These are phyloP conservation scores for Periplaneta americana DNA, from an alignment of 1,140 invertebrate genomes.

Conservation along the genomic window DNA sequence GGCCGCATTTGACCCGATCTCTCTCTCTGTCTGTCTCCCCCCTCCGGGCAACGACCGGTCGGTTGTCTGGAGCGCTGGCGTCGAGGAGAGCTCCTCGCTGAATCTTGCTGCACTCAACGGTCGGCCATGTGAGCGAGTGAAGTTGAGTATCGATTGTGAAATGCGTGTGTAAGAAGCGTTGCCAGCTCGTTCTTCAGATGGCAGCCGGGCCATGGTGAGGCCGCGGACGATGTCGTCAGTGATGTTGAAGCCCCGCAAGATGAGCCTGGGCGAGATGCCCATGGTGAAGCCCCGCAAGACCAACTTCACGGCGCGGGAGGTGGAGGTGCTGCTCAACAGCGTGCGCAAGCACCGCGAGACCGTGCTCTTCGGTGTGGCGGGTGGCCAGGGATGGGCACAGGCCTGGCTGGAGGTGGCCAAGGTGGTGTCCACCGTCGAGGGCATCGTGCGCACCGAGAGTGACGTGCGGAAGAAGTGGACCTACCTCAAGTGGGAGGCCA, in stretches of 20 bases:
- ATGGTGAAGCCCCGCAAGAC: constrained; percentile 24
- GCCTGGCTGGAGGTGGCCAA: constrained; percentile 27
- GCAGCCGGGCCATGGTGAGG: neutral
- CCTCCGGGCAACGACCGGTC: constrained; percentile 8
- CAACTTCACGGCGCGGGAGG: constrained; percentile 27
- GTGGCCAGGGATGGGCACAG: constrained; percentile 25
- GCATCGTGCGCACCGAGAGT: constrained; percentile 25
- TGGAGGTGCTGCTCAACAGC: constrained; percentile 23
- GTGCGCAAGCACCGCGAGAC: constrained; percentile 23
- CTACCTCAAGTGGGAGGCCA: constrained; percentile 29
- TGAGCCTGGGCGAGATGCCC: neutral
- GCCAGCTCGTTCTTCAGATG: neutral
- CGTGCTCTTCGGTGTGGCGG: constrained; percentile 27
- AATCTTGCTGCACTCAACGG: neutral
- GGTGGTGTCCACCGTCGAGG: constrained; percentile 25
- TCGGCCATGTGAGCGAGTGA: neutral
- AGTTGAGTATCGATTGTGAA: neutral
- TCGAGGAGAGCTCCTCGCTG: neutral
- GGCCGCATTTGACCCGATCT: constrained; percentile 10
- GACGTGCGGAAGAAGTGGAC: constrained; percentile 30
- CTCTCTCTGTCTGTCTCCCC: too few relatives aligned
- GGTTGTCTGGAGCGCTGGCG: constrained; percentile 3
- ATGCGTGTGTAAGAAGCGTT: neutral
- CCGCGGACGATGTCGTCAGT: neutral
- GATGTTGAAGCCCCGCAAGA: neutral